These are phyloP conservation scores for Pristiophorus japonicus DNA, from an alignment of 2,113 vertebrate genomes.

Conservation along the genomic window DNA sequence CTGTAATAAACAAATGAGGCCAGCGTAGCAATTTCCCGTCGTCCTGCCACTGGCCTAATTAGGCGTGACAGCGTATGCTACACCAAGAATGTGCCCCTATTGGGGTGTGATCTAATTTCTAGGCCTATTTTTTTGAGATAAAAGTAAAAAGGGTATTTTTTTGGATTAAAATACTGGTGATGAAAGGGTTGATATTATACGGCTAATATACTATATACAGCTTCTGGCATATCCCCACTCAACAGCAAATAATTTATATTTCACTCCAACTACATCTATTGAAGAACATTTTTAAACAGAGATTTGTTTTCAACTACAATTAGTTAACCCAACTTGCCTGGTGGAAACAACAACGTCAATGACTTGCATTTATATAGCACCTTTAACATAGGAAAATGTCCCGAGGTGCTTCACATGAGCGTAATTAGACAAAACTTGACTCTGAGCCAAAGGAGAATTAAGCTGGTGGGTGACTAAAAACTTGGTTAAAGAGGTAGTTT, in stretches of 20 bases:
- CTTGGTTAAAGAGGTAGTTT: not conserved
- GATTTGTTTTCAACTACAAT: not conserved
- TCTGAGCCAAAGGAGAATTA: not conserved
- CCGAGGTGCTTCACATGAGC: not conserved
- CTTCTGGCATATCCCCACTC: not conserved
- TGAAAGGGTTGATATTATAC: not conserved
- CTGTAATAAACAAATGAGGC: not conserved
- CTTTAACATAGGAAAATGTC: not conserved
- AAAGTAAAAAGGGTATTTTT: not conserved
- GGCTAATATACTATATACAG: not conserved
- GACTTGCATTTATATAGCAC: not conserved
- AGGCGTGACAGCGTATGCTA: not conserved
- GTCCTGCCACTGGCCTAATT: not conserved
- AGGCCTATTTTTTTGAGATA: not conserved
- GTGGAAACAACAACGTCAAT: not conserved
- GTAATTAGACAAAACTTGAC: not conserved
- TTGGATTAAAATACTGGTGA: not conserved
- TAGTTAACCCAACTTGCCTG: not conserved
- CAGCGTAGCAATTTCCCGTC: not conserved
- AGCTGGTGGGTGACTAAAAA: not conserved
- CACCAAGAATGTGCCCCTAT: not conserved
- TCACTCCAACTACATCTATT: no score
- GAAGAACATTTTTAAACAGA: not conserved
- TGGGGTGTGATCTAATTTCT: no score
- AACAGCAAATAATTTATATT: not conserved